Conservation (phyloP, 1,140 invertebrate genomes). For the Lethrus apterus region DNA sequence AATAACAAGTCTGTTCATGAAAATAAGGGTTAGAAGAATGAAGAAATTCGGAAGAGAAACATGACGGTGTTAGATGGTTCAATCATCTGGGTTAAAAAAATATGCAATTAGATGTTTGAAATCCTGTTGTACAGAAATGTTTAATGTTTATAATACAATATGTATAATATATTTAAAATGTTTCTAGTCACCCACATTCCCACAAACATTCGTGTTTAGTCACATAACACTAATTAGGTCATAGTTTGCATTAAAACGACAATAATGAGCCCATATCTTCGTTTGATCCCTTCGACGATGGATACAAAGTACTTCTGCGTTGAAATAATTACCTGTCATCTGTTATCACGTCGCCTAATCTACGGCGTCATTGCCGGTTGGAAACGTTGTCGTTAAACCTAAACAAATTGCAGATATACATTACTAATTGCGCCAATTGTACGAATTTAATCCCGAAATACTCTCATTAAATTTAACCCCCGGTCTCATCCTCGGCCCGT, state of each 20-base stretch:
- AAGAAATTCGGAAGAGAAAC: too few relatives aligned
- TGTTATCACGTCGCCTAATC: slow-evolving; percentile 13
- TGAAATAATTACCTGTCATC: slow-evolving; percentile 17
- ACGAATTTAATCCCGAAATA: slow-evolving; percentile 16
- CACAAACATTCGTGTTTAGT: too few relatives aligned
- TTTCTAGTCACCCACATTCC: too few relatives aligned
- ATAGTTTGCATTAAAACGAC: slow-evolving; percentile 14
- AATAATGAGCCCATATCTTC: slow-evolving; percentile 14
- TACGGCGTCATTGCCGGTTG: slow-evolving; percentile 8
- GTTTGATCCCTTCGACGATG: slow-evolving; percentile 9
- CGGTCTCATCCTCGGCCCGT: slow-evolving; percentile 2
- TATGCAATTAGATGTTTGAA: too few relatives aligned
- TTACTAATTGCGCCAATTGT: slow-evolving; percentile 14
- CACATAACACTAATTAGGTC: slow-evolving; percentile 7
- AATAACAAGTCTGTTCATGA: too few relatives aligned
- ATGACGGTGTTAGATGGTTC: too few relatives aligned
- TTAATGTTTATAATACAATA: too few relatives aligned
- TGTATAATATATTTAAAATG: too few relatives aligned
- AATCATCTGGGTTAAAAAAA: too few relatives aligned
- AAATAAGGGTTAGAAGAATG: too few relatives aligned
- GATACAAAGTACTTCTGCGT: slow-evolving; percentile 12
- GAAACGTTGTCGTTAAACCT: slow-evolving; percentile 14
- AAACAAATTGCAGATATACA: slow-evolving; percentile 17
- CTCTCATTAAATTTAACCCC: slow-evolving; percentile 12
- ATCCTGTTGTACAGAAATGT: too few relatives aligned